phyloP scores from a whole-genome alignment of 2,888 invertebrate genomes.

The Caenorhabditis plicata region DNA sequence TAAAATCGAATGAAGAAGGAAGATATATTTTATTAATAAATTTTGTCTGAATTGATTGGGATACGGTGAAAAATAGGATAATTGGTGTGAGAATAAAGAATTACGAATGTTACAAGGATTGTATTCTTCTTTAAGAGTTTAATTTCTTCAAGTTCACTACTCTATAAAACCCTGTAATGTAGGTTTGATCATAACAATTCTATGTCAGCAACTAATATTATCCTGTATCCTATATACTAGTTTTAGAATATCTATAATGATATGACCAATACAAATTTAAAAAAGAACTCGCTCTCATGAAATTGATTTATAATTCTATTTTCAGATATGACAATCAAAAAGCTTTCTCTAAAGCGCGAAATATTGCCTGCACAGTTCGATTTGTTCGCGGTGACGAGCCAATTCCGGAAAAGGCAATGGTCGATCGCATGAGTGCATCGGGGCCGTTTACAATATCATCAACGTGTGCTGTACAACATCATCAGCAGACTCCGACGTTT shows the following conservation, averaged over 20 bases:
- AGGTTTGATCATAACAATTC: too few relatives aligned
- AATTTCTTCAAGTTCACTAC: too few relatives aligned
- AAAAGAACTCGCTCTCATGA: too few relatives aligned
- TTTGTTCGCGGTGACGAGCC: constrained; percentile 73
- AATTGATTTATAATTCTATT: neutral
- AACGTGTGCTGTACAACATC: constrained; percentile 59
- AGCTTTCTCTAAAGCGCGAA: constrained; percentile 75
- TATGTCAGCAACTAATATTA: too few relatives aligned
- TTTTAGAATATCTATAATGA: neutral
- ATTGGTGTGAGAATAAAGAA: too few relatives aligned
- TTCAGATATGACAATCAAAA: constrained; percentile 56
- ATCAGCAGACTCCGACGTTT: constrained; percentile 61
- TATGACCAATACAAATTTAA: neutral
- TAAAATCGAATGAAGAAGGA: too few relatives aligned
- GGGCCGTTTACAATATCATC: constrained; percentile 51
- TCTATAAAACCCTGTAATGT: too few relatives aligned
- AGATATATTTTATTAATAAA: too few relatives aligned
- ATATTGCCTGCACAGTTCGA: constrained; percentile 88
- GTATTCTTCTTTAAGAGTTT: too few relatives aligned
- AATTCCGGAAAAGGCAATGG: constrained; percentile 47
- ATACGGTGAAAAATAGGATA: too few relatives aligned
- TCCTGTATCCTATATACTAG: neutral
- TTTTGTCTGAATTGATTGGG: too few relatives aligned
- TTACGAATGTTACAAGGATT: too few relatives aligned
- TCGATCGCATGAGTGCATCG: constrained; percentile 45